Conservation (phyloP, 2,888 invertebrate genomes). For the Drosophila limbata region DNA sequence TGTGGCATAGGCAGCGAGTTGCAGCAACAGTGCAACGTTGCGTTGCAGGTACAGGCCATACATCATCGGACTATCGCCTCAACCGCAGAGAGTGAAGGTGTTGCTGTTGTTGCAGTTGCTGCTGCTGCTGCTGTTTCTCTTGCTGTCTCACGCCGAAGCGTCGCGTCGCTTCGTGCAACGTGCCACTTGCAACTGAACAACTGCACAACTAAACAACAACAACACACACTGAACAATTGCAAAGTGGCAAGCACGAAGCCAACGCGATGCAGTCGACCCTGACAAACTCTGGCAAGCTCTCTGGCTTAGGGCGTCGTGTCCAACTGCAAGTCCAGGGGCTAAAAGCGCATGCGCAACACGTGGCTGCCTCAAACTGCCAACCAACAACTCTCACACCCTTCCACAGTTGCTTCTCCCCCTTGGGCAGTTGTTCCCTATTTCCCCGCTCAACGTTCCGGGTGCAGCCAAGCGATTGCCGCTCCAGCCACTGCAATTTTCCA, state of each 20-base stretch:
- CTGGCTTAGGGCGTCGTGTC: constrained; percentile 72
- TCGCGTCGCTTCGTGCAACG: constrained; percentile 55
- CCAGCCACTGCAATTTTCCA: constrained; percentile 73
- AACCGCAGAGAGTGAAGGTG: constrained; percentile 76
- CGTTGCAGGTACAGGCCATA: constrained; percentile 65
- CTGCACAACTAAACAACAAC: constrained; percentile 29
- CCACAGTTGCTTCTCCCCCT: constrained; percentile 2
- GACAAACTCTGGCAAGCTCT: constrained; percentile 68
- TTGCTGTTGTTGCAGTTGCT: constrained; percentile 53
- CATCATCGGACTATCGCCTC: constrained; percentile 75
- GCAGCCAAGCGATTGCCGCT: constrained; percentile 61
- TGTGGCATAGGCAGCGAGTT: constrained; percentile 22
- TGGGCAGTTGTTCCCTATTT: constrained; percentile 18
- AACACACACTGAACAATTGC: constrained; percentile 64
- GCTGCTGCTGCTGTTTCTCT: constrained; percentile 28
- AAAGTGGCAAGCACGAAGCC: constrained; percentile 72
- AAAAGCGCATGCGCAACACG: constrained; percentile 84
- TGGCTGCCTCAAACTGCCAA: constrained; percentile 59
- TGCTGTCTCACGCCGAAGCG: constrained; percentile 53
- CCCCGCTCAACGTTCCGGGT: constrained; percentile 27
- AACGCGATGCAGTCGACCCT: constrained; percentile 74
- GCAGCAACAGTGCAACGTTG: constrained; percentile 40
- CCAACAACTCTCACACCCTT: constrained; percentile 42
- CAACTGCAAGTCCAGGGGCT: constrained; percentile 58
- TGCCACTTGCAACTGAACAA: constrained; percentile 53